These are phyloP conservation scores for Potamarius usumacintae DNA, from an alignment of 2,113 vertebrate species.

Conservation along the genomic window DNA sequence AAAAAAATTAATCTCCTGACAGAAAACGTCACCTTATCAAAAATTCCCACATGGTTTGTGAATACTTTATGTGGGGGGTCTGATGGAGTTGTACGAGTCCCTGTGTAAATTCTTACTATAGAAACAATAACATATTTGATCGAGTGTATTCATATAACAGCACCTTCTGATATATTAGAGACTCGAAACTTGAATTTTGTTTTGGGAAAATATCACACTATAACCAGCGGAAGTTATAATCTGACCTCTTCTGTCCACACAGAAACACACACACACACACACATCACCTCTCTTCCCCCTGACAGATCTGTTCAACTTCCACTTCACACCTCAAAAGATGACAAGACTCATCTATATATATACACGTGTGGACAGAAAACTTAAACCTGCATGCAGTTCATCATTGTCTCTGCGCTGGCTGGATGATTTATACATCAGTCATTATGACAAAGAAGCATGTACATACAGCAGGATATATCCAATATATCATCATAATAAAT, in stretches of 20 bases:
- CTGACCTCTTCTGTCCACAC: not conserved
- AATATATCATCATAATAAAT: not conserved
- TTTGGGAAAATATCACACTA: not conserved
- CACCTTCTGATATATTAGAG: not conserved
- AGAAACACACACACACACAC: not conserved
- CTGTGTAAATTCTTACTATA: not conserved
- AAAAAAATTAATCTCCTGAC: not conserved
- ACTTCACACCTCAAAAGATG: not conserved
- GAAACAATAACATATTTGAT: not conserved
- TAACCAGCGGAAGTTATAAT: not conserved
- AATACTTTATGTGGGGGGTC: not conserved
- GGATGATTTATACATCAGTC: not conserved
- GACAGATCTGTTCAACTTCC: not conserved
- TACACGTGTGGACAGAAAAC: not conserved
- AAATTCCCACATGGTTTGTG: not conserved
- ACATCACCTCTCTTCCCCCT: not conserved
- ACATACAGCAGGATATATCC: not conserved
- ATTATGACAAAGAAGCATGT: not conserved
- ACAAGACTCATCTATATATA: not conserved
- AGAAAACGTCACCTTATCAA: not conserved
- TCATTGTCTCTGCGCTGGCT: not conserved
- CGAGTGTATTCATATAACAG: not conserved
- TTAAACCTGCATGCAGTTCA: not conserved
- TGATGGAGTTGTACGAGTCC: not conserved
- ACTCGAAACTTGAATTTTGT: not conserved